Base-by-base conservation (phyloP, 1,140 invertebrate genomes). In the Plectus sambesii region DNA sequence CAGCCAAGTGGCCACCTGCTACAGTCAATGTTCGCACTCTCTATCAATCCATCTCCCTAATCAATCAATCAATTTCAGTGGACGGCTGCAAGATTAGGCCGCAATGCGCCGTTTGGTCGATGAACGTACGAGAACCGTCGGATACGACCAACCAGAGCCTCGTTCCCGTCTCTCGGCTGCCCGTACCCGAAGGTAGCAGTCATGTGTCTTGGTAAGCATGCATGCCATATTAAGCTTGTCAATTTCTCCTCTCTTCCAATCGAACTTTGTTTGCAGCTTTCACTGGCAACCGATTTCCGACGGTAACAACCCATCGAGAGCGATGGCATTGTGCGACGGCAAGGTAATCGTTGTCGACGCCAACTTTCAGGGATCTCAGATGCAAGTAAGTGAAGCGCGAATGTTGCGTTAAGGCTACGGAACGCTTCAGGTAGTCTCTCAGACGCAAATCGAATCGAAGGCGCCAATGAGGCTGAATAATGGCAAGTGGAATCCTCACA, bases 401-500 rank as follows among this genome's bases (percentile, higher is more conserved):
- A n/a, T n/a, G n/a, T n/a, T n/a, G n/a, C n/a, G n/a, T n/a, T n/a
- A n/a, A n/a, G n/a, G n/a, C n/a, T n/a, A n/a, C n/a, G 17, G 12
- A 17, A 12, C 30, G 12, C 12, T 33, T 33, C 12, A 12, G 12
- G 12, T 33, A 12, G 30, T 33, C 30, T 33, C 17, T 12, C 17
- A 33, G 17, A 33, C 12, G 30, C 17, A 33, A 33, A 12, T 33
- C 30, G 30, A 33, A 33, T 12, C 12, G 17, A 12, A 12, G 30
- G 12, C 30, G 30, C 17, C 30, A 17, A 33, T 53, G 15, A 6
- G 53, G 54, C 62, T 87, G 54, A 83, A 80, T 4, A 81, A 77
- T 53, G 86, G 85, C 1, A 83, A 86, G 70, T 96, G 88, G 88
- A 88, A 87, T 72, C 87, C 87, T 22, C 87, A 90, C 66, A 84